Percentiles rank a stretch among this genome's conserved stretches.
phyloP scores from a whole-genome alignment of 2,888 invertebrate genomes.

The Megalurothrips usitatus region DNA sequence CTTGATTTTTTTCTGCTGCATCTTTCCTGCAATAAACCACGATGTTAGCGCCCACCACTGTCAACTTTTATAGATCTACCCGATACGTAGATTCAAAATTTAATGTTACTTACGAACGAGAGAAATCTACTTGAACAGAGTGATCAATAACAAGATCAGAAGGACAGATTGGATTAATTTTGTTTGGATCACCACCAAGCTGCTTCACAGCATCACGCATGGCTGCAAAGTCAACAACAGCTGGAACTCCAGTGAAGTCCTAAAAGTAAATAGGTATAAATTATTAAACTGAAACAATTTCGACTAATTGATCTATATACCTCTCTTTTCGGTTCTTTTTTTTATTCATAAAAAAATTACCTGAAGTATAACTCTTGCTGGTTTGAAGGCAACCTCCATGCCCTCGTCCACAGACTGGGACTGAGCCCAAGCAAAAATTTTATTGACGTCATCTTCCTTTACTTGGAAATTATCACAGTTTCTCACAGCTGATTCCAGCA shows the following conservation, averaged over 20 bases:
- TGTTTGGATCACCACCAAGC: constrained; percentile 82
- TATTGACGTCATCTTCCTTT: constrained; percentile 73
- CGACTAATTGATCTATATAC: neutral
- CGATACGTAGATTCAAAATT: constrained; percentile 15
- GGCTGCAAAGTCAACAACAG: constrained; percentile 97
- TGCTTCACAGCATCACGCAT: constrained; percentile 92
- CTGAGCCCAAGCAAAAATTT: constrained; percentile 81
- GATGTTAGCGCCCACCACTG: neutral
- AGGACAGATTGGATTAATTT: constrained; percentile 95
- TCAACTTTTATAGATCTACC: constrained; percentile 26
- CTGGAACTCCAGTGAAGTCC: constrained; percentile 96
- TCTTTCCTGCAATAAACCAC: constrained; percentile 60
- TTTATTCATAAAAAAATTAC: constrained; percentile 49
- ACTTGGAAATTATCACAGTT: constrained; percentile 93
- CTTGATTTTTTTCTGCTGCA: constrained; percentile 86
- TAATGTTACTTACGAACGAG: constrained; percentile 55
- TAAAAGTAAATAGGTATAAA: constrained; percentile 43
- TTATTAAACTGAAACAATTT: neutral
- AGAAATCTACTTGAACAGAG: constrained; percentile 94
- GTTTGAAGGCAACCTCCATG: constrained; percentile 93
- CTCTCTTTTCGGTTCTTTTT: too few relatives aligned
- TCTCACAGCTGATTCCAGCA: constrained; percentile 91
- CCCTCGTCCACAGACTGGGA: constrained; percentile 64
- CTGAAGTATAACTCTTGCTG: constrained; percentile 92
- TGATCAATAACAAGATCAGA: constrained; percentile 98